Conservation (phyloP, 2,888 invertebrate genomes). For the Meiosimyza decipiens region DNA sequence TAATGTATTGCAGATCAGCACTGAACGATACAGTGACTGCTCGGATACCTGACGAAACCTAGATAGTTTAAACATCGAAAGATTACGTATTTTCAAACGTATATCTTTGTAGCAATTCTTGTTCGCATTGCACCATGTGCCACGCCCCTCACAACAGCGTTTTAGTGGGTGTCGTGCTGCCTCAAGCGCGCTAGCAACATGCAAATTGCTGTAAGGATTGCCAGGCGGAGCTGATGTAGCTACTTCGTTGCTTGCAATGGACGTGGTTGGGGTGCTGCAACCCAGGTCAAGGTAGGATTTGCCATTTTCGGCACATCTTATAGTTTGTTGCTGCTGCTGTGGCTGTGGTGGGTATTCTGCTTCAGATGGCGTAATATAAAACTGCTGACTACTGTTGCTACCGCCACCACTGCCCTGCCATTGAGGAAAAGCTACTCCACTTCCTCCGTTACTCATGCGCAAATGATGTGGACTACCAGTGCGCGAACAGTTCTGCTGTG, state of each 20-base stretch:
- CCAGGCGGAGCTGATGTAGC: conserved; percentile 39
- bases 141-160: conserved; percentile 78
- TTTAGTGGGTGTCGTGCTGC: conserved; percentile 57
- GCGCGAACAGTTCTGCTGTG: conserved; percentile 66
- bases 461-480: conserved; percentile 69
- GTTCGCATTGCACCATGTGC: conserved; percentile 79
- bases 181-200: conserved; percentile 54
- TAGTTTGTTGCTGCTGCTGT: conserved; percentile 85
- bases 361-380: conserved; percentile 51
- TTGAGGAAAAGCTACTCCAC: conserved; percentile 50
- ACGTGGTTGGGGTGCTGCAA: conserved; percentile 70
- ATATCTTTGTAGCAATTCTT: conserved; percentile 86
- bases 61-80: conserved; percentile 92
- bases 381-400: conserved; percentile 48
- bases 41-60: conserved; percentile 89
- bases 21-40: conserved; percentile 88
- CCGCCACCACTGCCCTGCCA: conserved; percentile 48
- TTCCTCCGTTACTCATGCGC: conserved; percentile 48
- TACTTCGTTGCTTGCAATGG: conserved; percentile 40
- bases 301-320: conserved; percentile 88
- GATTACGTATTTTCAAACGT: conserved; percentile 88
- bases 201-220: conserved; percentile 40
- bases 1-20: conserved; percentile 92
- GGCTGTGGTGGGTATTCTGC: conserved; percentile 37
- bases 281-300: conserved; percentile 90